Base-by-base conservation (phyloP, 2,888 invertebrate species). In the Buathra laborator region DNA sequence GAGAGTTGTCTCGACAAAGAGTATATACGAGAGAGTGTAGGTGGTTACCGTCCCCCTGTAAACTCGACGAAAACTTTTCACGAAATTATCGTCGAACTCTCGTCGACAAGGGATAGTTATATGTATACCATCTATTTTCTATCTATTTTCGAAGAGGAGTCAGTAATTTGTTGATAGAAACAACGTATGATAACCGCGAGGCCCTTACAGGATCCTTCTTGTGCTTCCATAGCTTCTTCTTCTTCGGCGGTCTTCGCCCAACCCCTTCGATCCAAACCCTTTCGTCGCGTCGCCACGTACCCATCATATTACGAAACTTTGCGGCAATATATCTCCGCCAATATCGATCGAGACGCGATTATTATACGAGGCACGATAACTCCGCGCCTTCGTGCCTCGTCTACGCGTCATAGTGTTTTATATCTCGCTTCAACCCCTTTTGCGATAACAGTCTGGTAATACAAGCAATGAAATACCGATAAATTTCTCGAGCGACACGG, bases 241-340 rank as follows among this genome's bases (percentile, higher is more conserved):
- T 68, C 44, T 46, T 37, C 19, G 56, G 59, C 19, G 56, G 48
- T 68, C 51, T 76, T 70, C 43, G 37, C 29, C 29, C 16, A 53
- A 51, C 53, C 51, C 66, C 46, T 71, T 76, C 71, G 72, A 32
- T 77, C 67, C 56, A 24, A 62, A 16, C 74, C 66, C 48, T 44
- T 76, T 70, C 70, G 78, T 83, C 78, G 74, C 86, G 66, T 62
- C 79, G 64, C 64, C 83, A 86, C 83, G 81, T 82, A 77, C 75
- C 83, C 85, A 77, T 81, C 85, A 87, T 87, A 88, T 89, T 88
- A 87, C 77, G 81, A 87, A 89, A 89, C 83, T 89, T 88, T 87
- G 56, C 67, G 56, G 83, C 86, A 85, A 89, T 88, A 86, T 83
- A 86, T 87, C 86, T 81, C 83, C 48, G 44, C 66, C 83, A 83